Base-by-base conservation (phyloP, 2,888 invertebrate genomes). In the Brachyopa scutellaris region DNA sequence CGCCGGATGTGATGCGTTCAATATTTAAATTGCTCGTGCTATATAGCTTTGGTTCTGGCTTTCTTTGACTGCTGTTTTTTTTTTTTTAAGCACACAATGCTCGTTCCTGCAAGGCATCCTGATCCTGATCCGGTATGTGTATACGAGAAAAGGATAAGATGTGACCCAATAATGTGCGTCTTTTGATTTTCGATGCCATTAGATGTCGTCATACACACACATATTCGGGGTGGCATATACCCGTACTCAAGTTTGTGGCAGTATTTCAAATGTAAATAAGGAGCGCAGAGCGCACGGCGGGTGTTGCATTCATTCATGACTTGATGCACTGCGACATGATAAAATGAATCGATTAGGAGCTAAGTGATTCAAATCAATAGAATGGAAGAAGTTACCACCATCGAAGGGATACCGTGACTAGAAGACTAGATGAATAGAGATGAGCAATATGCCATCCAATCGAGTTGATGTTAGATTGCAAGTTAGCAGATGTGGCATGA, bases 261-360 rank as follows among this genome's bases (percentile, higher is more conserved):
- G 38, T 29, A 66, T 72, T 49, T 61, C 66, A 70, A 72, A 76
- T 82, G 70, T 66, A 77, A 77, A 82, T 72, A 19, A 40, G 5
- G 53, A 29, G 45, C n/a, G 55, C 57, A 42, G 61, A 51, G 8
- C 26, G 45, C 19, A 55, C 77, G n/a, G n/a, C n/a, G n/a, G n/a
- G n/a, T n/a, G 47, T 70, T 72, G 64, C 69, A 80, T 66, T 82
- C 76, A 64, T 76, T 76, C 70, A 64, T 61, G 57, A 61, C 53
- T 38, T 72, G 72, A 82, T 76, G 70, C 70, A 72, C 70, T 82
- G 77, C 82, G 51, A 59, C 59, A 72, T 53, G 53, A 77, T 61
- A 64, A 77, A 82, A 77, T 53, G 72, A 77, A 77, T 82, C 82
- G 77, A 82, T 82, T 82, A 82, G 77, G 64, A 77, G 59, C 23